phyloP scores from a whole-genome alignment of 1,140 invertebrate genomes.

The Eupeodes corollae region DNA sequence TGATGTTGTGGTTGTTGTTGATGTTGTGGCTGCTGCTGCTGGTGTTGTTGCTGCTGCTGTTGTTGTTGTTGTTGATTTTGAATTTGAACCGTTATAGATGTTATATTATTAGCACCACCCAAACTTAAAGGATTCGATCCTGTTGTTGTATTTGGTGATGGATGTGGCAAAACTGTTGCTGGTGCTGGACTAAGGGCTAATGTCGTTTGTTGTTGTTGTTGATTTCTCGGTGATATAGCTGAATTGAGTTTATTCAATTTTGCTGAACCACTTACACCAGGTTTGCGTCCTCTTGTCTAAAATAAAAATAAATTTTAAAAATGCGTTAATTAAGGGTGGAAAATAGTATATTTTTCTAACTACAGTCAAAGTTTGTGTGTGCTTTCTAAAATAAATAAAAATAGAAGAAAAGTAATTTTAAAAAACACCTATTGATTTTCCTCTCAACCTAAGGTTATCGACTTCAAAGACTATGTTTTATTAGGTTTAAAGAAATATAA shows the following conservation, averaged over 20 bases:
- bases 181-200: slow-evolving; percentile 29
- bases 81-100: slow-evolving; percentile 1
- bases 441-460: too few species aligned
- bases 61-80: slow-evolving; percentile 10
- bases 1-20: slow-evolving; percentile 19
- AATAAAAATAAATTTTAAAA: slow-evolving; percentile 1
- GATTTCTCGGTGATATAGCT: slow-evolving; percentile 30
- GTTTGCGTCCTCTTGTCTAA: slow-evolving; percentile 3
- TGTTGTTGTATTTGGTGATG: slow-evolving; percentile 34
- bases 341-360: too few species aligned
- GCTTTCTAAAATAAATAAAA: too few species aligned
- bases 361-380: too few species aligned
- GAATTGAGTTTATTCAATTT: slow-evolving; percentile 6
- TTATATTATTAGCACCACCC: slow-evolving; percentile 1
- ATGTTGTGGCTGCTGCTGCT: slow-evolving; percentile 19
- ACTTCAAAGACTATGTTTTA: too few species aligned
- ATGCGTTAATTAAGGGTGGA: too few species aligned
- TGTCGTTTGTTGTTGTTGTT: slow-evolving; percentile 5
- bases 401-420: too few species aligned
- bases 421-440: too few species aligned
- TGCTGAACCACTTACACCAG: background rate
- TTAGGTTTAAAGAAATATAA: too few species aligned
- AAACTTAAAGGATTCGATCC: slow-evolving; percentile 1
- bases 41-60: slow-evolving; percentile 12
- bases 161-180: slow-evolving; percentile 31